Base-by-base conservation (phyloP, 64 coral and sea anemone species). In the Pachyseris speciosa region DNA sequence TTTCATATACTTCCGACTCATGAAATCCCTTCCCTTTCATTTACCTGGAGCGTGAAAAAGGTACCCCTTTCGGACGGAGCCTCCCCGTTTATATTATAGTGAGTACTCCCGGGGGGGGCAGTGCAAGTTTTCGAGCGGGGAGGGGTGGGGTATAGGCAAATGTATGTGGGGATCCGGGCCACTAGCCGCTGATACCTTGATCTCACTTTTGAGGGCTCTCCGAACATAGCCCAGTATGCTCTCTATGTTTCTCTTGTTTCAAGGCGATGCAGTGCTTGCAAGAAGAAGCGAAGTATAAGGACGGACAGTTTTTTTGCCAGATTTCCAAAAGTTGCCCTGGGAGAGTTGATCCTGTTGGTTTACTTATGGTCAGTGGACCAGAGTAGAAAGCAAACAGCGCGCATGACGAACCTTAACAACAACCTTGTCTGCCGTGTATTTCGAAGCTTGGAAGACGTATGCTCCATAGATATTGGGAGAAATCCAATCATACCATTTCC, bases 401-500 rank as follows among this genome's bases (percentile, higher is more conserved):
- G n/a, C n/a, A 66, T 66, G 40, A 24, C 66, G 80, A 17, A n/a
- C 16, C 1, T 41, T 0, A 45, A 28, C 57, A 29, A 43, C 20
- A 84, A 84, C n/a, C 19, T 84, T 0, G 80, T 84, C 12, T 65
- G 58, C 2, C 22, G 59, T 16, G 59, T 84, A 24, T 65, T 84
- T 7, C 59, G 27, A 10, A 9, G n/a, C 22, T 15, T 85, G 9
- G 42, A 85, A 13, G 83, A 85, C 25, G 58, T 85, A 9, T 85
- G 83, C 26, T 68, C 61, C 37, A 0, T 32, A n/a, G 83, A 85
- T 13, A 68, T 85, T 10, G 59, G 22, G 1, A 43, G 37, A 68
- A 68, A 69, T 45, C 83, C 41, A n/a, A 45, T 85, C 11, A 43
- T 85, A 17, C 83, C 83, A 9, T 85, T 85, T 85, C 63, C 63